Evolutionary conservation across 2,113 vertebrate species (phyloP).

Genomic region (Rhagologus leucostigma): DNA sequence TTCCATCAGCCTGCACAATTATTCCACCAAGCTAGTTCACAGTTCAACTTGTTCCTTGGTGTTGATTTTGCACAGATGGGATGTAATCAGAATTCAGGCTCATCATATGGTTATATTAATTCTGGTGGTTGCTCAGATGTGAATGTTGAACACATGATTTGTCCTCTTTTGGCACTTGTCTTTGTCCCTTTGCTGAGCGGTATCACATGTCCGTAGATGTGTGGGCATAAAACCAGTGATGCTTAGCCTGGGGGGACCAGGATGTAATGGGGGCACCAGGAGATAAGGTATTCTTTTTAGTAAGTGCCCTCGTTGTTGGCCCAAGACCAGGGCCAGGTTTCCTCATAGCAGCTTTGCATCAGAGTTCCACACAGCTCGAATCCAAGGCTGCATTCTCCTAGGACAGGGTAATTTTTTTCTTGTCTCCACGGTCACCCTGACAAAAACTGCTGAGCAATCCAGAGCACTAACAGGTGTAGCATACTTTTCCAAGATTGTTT

Average conservation of each 20-base stretch:
- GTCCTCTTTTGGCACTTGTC: not conserved
- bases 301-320: not conserved
- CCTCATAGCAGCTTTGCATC: not conserved
- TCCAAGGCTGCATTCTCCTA: not conserved
- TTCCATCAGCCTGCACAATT: not conserved
- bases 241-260: not conserved
- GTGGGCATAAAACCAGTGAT: not conserved
- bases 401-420: not conserved
- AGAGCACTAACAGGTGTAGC: not conserved
- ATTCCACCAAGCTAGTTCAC: not conserved
- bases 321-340: not conserved
- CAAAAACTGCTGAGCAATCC: accelerated
- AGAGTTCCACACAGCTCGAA: accelerated
- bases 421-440: not conserved
- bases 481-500: not conserved
- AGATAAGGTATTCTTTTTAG: not conserved
- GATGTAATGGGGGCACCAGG: not conserved
- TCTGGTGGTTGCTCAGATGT: not conserved
- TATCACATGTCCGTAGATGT: not conserved
- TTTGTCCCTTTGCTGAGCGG: not conserved
- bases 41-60: not conserved
- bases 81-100: not conserved
- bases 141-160: not conserved
- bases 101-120: not conserved
- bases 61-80: not conserved